phyloP scores from a whole-genome alignment of 2,797 vertebrate species.

The Orientallactaga sibirica region DNA sequence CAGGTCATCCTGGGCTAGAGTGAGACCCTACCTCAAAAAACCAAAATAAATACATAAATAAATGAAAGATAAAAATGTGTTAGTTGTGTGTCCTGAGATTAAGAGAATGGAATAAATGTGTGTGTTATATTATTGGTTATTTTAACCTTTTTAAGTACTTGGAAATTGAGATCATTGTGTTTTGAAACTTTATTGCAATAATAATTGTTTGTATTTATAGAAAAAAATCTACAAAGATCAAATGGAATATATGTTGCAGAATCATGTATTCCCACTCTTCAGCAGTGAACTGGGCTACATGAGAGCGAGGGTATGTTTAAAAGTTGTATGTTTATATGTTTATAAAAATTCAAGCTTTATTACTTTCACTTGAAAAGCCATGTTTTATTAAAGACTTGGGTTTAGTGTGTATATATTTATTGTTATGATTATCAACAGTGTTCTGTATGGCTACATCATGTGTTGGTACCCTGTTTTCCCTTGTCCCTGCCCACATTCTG shows the following conservation, averaged over 20 bases:
- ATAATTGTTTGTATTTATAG: slow-evolving; percentile 88
- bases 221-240: slow-evolving; percentile 99
- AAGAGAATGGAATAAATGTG: not conserved
- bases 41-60: too few relatives aligned
- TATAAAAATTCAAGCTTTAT: not conserved
- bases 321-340: not conserved
- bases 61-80: not conserved
- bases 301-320: slow-evolving; percentile 95
- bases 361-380: not conserved
- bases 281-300: slow-evolving; percentile 98
- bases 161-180: slow-evolving; percentile 9
- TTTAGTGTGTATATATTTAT: not conserved
- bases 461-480: too few relatives aligned
- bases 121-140: not conserved
- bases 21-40: too few relatives aligned
- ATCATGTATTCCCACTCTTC: slow-evolving; percentile 98
- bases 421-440: not conserved
- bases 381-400: not conserved
- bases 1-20: too few relatives aligned
- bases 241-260: slow-evolving; percentile 99
- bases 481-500: too few relatives aligned
- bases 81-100: not conserved
- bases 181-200: slow-evolving; percentile 52
- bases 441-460: too few relatives aligned
- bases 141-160: slow-evolving; percentile 36